Conservation (phyloP, 2,888 invertebrate genomes). For the Listrodromus nycthemerus region DNA sequence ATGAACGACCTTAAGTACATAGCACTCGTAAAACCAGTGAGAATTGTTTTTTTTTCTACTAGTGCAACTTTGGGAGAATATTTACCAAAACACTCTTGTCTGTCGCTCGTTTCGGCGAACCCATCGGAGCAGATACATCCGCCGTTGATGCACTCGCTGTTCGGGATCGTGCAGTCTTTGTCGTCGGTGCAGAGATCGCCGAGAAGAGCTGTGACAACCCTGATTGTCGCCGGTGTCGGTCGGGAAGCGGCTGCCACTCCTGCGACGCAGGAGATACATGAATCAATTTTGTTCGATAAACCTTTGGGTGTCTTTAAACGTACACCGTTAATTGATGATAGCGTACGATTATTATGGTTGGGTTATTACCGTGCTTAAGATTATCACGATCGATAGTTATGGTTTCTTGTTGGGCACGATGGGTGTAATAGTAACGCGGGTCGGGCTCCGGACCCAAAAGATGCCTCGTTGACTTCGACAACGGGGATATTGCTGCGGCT, state of each 20-base stretch:
- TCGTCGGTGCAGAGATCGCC: slow-evolving; percentile 92
- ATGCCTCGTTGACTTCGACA: slow-evolving; percentile 93
- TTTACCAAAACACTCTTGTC: slow-evolving; percentile 87
- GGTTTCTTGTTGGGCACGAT: slow-evolving; percentile 84
- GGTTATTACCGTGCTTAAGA: slow-evolving; percentile 81
- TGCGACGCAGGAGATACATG: slow-evolving; percentile 68
- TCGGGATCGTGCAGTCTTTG: slow-evolving; percentile 89
- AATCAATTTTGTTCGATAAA: slow-evolving; percentile 42
- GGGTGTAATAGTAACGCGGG: slow-evolving; percentile 88
- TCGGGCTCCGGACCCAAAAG: slow-evolving; percentile 88
- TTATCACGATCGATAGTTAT: slow-evolving; percentile 83
- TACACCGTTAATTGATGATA: slow-evolving; percentile 20
- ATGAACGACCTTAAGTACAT: no score
- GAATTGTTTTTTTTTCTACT: background rate
- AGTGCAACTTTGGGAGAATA: slow-evolving; percentile 34
- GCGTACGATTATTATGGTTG: slow-evolving; percentile 24
- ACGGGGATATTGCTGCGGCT: slow-evolving; percentile 89
- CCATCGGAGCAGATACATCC: slow-evolving; percentile 91
- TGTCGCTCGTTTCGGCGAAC: slow-evolving; percentile 87
- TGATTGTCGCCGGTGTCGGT: slow-evolving; percentile 88
- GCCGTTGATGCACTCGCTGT: slow-evolving; percentile 90
- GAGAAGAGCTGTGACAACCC: slow-evolving; percentile 88
- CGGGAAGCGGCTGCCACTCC: slow-evolving; percentile 85
- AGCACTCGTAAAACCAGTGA: no score
- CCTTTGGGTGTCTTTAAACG: no score